Base-by-base conservation (phyloP, 2,888 invertebrate genomes). In the Desoria tigrina region DNA sequence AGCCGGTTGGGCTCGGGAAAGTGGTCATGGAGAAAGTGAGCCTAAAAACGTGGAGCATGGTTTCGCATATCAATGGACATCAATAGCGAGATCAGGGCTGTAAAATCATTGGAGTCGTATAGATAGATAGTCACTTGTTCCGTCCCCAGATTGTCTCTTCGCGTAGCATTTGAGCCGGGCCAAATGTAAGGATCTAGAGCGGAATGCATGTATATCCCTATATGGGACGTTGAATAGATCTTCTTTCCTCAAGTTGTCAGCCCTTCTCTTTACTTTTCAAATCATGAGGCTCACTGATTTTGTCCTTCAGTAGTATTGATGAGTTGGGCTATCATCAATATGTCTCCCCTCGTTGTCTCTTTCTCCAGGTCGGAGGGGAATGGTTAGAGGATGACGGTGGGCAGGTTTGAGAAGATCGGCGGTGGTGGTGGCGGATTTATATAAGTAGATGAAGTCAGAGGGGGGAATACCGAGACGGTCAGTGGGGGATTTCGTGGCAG, bases 21-120 rank as follows among this genome's bases (percentile, higher is more conserved):
- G 45, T 45, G 45, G n/a, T 45, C 45, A 11, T 32, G 27, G 9
- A 39, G 42, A 57, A 57, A 57, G 28, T 57, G 56, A 57, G 58
- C 58, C 26, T 39, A 58, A 23, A 58, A 58, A 45, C 42, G 26
- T 58, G 42, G 58, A 58, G 58, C 45, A 42, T 49, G 45, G 58
- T 26, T 58, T 42, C 28, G 58, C 45, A 58, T 58, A 42, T 6
- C 58, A 58, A 58, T 58, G 21, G 39, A 21, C n/a, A 16, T 42
- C 21, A 9, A 11, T 57, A 14, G 32, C 21, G 3, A n/a, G n/a
- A 55, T n/a, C n/a, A 16, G 4, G 51, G 55, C 32, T 55, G 55
- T 37, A 32, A 39, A 57, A 16, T 49, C 58, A 58, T 58, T 45
- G 42, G 57, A 42, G 37, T 58, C 45, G 24, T 45, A 58, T 58